These are phyloP conservation scores for Peromyscus aztecus DNA, from an alignment of 2,797 vertebrate species.

Conservation along the genomic window DNA sequence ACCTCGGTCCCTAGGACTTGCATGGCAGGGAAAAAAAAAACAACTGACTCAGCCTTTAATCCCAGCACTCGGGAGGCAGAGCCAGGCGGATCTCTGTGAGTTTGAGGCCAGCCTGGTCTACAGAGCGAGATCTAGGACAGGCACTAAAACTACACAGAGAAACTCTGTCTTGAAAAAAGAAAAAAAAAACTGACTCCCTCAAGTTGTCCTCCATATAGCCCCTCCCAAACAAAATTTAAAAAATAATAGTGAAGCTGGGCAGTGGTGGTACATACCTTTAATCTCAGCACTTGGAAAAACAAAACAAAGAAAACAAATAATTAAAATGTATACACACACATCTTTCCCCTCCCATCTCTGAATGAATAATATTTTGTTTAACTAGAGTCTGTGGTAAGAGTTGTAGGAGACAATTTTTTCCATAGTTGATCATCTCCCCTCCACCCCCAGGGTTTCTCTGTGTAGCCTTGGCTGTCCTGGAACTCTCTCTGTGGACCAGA, in stretches of 20 bases:
- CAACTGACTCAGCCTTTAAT: background rate
- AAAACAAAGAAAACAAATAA: background rate
- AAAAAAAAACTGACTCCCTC: too few species aligned
- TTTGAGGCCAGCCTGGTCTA: too few species aligned
- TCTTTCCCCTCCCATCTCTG: background rate
- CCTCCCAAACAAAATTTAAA: background rate
- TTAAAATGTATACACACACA: background rate
- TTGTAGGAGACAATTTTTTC: background rate
- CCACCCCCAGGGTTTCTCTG: too few species aligned
- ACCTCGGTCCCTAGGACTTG: background rate
- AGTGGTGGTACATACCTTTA: background rate
- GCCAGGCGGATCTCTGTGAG: too few species aligned
- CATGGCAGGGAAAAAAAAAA: background rate
- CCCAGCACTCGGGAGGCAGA: too few species aligned
- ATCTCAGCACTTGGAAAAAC: background rate
- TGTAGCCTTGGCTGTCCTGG: too few species aligned
- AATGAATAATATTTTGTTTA: constrained; percentile 38
- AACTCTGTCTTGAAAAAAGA: too few species aligned
- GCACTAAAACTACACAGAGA: too few species aligned
- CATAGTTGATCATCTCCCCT: background rate
- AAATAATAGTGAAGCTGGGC: background rate
- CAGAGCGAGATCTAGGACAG: too few species aligned
- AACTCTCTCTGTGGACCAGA: too few species aligned
- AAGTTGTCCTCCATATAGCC: background rate
- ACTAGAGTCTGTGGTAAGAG: constrained; percentile 30